Evolutionary conservation across 92 coral and sea anemone species (phyloP), one percentile per base, ranked within the genome.

Genomic region (Ricordea florida): DNA sequence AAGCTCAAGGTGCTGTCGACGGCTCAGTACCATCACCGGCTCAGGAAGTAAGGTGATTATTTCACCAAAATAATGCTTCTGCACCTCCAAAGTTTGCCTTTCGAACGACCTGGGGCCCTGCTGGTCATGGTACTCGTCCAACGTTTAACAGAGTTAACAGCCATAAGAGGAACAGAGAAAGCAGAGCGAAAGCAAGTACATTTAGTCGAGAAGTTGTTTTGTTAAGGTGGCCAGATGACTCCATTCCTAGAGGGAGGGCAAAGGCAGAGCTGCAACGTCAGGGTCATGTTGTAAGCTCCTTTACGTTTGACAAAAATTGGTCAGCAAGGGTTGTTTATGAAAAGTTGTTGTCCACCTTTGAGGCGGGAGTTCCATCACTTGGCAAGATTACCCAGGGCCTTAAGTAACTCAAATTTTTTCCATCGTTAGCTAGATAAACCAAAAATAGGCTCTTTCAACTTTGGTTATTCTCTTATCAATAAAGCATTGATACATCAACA

Each of bases 181-280:
- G 70, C 56, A 13, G 30, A 46, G 40, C 36, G 2, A 64, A 33
- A 44, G 24, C 60, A 25, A 10, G 13, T 52, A 16, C 29, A 23
- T 80, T 71, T 57, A 10, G 63, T 16, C 38, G 80, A 29, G 80
- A 80, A 62, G 86, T 61, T 48, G 80, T 80, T 30, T 57, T 80
- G 33, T 67, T 71, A 21, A 64, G 56, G 34, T 32, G 33, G 25
- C 80, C 86, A 2, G 57, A 40, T 35, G 72, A 82, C 43, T 21
- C 36, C 32, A 42, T 56, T 26, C 62, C 65, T 34, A 66, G 71
- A 57, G 78, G 83, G 21, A 31, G 68, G 17, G 83, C 77, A 31
- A 82, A 75, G 44, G 83, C 88, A 3, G 83, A 74, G 25, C 43
- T 82, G 11, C 88, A 74, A 45, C 82, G 78, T 1, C 43, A 74